Evolutionary conservation across 2,113 vertebrate genomes (phyloP).

Genomic region (Phoenicopterus ruber): DNA sequence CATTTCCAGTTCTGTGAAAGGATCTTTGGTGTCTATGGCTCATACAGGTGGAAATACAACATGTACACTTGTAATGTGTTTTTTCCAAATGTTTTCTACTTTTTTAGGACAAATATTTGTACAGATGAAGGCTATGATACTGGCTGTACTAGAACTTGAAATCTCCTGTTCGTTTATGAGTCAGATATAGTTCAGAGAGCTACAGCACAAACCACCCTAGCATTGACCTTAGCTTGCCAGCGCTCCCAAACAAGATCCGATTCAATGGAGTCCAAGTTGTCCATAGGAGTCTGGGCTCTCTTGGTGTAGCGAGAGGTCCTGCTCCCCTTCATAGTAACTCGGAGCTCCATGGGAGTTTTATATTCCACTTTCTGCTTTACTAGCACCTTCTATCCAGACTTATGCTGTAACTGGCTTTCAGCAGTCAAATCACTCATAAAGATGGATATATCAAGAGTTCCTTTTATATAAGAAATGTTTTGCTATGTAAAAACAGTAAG

Average conservation of each 20-base stretch:
- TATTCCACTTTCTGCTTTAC: background rate
- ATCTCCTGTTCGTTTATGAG: background rate
- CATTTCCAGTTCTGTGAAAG: background rate
- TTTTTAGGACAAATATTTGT: background rate
- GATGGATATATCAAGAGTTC: background rate
- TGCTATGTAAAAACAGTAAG: background rate
- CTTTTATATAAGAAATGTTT: background rate
- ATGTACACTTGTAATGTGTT: background rate
- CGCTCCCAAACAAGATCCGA: background rate
- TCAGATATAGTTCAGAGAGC: background rate
- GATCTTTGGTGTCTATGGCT: background rate
- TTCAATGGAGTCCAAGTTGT: background rate
- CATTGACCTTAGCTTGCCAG: background rate
- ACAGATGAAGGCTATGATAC: background rate
- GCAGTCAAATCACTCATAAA: background rate
- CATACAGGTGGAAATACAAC: background rate
- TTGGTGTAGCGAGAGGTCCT: background rate
- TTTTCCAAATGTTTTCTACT: background rate
- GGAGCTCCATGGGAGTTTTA: background rate
- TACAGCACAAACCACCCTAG: background rate
- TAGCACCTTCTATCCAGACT: background rate
- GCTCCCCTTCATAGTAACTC: background rate
- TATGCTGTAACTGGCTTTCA: background rate
- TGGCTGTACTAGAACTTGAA: background rate
- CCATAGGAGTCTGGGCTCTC: background rate